phyloP scores from a whole-genome alignment of 2,797 vertebrate genomes.

The Mallotus villosus region DNA sequence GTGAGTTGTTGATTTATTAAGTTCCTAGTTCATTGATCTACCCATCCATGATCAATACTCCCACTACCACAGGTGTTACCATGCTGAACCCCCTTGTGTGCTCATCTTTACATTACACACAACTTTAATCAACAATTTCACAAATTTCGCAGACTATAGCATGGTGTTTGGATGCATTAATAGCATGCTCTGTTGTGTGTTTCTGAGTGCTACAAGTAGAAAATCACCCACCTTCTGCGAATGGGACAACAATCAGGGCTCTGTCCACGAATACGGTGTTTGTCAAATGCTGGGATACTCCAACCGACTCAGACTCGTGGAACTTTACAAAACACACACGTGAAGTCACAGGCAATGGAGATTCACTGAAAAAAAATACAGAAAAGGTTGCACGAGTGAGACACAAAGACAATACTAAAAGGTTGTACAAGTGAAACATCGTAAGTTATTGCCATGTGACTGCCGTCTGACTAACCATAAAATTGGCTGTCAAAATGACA shows the following conservation, averaged over 20 bases:
- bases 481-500: no score
- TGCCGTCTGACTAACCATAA: no score
- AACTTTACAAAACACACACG: constrained; percentile 99
- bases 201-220: constrained; percentile 15
- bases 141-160: background rate
- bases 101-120: constrained; percentile 7
- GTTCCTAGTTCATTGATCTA: no score
- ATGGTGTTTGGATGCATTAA: constrained; percentile 7
- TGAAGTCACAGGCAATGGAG: constrained; percentile 98
- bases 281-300: constrained; percentile 98
- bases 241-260: constrained; percentile 98
- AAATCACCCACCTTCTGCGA: constrained; percentile 97
- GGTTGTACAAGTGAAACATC: no score
- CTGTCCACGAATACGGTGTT: constrained; percentile 99
- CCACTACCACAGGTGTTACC: constrained; percentile 55
- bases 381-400: constrained; percentile 48
- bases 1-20: no score
- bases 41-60: constrained; percentile 46
- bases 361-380: constrained; percentile 93
- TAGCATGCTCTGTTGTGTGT: background rate
- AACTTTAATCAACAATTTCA: constrained; percentile 6
- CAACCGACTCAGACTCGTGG: constrained; percentile 95
- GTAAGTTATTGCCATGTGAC: no score
- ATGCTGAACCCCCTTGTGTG: constrained; percentile 49
- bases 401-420: background rate